Percentiles rank a stretch among this genome's conserved stretches.
Evolutionary conservation across 2,888 invertebrate genomes (phyloP).

Genomic region (Calameuta idolon): DNA sequence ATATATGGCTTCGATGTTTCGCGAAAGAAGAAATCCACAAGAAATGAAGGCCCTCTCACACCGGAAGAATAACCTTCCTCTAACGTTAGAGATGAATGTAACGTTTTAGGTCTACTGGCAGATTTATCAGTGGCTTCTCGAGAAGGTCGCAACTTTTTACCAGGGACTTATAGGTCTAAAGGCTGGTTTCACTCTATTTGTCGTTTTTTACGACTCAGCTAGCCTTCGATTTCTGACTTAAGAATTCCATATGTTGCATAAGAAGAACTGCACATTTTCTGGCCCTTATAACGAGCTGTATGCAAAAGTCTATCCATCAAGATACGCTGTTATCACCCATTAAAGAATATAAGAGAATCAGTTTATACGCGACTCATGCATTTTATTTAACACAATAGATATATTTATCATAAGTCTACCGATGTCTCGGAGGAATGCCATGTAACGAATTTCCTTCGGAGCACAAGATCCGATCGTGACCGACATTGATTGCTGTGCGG

Average conservation of each 20-base stretch:
- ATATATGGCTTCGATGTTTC: not conserved
- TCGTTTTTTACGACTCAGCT: conserved; percentile 4
- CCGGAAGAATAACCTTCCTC: not conserved
- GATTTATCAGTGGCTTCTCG: not conserved
- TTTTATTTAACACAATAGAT: not conserved
- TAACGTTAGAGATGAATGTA: not conserved
- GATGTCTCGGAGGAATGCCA: not conserved
- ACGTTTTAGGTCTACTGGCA: not conserved
- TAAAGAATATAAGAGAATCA: not conserved
- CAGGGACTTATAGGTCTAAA: not conserved
- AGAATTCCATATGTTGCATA: conserved; percentile 3
- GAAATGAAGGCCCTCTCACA: not conserved
- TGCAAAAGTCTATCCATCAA: not conserved
- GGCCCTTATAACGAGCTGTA: not conserved
- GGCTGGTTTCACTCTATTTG: conserved; percentile 15
- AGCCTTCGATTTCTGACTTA: conserved; percentile 9
- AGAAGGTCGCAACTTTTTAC: conserved; percentile 18
- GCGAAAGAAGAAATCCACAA: not conserved
- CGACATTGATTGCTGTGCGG: not conserved
- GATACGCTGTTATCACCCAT: not conserved
- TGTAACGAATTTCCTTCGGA: not conserved
- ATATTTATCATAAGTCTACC: not conserved
- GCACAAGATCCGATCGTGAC: not conserved
- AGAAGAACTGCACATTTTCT: not conserved
- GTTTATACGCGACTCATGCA: not conserved